Conservation (phyloP, 92 coral and sea anemone genomes). For the Epizoanthus fatuus region DNA sequence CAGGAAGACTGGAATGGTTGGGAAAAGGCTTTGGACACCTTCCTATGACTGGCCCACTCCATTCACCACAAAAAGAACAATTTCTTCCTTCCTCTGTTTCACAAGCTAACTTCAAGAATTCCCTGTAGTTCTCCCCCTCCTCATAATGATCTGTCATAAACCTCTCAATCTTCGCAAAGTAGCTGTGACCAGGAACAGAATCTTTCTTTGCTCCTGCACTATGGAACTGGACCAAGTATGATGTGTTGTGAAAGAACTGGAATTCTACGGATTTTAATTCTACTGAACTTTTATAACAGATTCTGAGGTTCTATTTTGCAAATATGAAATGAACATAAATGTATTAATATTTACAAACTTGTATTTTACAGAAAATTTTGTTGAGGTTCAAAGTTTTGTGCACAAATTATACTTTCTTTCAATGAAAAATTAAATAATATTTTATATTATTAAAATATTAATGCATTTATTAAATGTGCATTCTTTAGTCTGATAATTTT, state of each 20-base stretch:
- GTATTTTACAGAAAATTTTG: too few relatives aligned
- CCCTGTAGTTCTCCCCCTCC: constrained; percentile 72
- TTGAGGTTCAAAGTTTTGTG: too few relatives aligned
- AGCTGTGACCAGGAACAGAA: constrained; percentile 19
- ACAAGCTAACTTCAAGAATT: constrained; percentile 53
- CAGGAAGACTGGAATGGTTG: constrained; percentile 62
- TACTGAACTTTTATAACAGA: too few relatives aligned
- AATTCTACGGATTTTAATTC: constrained; percentile 38
- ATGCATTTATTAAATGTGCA: too few relatives aligned
- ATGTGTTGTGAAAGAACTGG: constrained; percentile 56
- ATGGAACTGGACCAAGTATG: constrained; percentile 51
- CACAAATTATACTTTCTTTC: too few relatives aligned
- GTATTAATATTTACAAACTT: too few relatives aligned
- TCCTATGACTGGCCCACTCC: constrained; percentile 56
- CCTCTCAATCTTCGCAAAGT: constrained; percentile 35
- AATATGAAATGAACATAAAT: too few relatives aligned
- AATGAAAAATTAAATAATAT: too few relatives aligned
- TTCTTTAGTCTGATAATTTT: too few relatives aligned
- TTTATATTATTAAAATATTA: too few relatives aligned
- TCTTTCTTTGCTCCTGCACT: constrained; percentile 45
- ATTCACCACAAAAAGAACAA: constrained; percentile 58
- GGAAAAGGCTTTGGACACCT: constrained; percentile 64
- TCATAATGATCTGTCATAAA: constrained; percentile 54
- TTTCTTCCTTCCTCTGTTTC: constrained; percentile 40
- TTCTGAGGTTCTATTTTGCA: too few relatives aligned